Conservation (phyloP, 2,888 invertebrate species). For the Machimus rusticus region DNA sequence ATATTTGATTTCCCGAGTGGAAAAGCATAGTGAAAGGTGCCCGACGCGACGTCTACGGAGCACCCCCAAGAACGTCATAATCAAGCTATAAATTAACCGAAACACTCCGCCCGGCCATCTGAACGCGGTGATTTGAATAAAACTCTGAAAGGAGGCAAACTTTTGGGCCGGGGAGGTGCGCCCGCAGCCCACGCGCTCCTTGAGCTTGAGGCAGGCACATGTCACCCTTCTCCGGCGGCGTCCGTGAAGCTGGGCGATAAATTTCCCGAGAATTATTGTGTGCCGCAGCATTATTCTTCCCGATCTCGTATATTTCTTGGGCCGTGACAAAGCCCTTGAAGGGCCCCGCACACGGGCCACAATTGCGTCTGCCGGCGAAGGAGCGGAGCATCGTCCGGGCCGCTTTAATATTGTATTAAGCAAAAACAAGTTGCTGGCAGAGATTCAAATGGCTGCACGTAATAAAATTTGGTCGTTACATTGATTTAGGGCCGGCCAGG, state of each 20-base stretch:
- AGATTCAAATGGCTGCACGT: conserved; percentile 16
- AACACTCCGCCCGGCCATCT: neutral
- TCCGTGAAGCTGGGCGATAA: neutral
- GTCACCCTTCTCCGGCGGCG: neutral
- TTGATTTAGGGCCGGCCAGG: neutral
- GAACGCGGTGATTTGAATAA: neutral
- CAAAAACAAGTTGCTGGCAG: conserved; percentile 17
- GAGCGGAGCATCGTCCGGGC: too few species aligned
- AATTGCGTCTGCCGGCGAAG: neutral
- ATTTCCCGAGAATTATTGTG: neutral
- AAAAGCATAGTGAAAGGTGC: neutral
- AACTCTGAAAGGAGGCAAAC: neutral
- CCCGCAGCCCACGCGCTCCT: neutral
- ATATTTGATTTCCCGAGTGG: neutral
- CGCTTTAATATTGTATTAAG: neutral
- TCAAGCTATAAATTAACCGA: neutral
- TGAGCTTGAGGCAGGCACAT: neutral
- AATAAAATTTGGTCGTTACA: conserved; percentile 10
- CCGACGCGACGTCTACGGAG: neutral
- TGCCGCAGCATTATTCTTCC: neutral
- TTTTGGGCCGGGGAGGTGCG: neutral
- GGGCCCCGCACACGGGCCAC: neutral
- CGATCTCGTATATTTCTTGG: conserved; percentile 5
- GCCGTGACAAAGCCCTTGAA: neutral
- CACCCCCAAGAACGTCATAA: neutral